Percentiles rank a stretch among this genome's conserved stretches.
Evolutionary conservation across 1,140 invertebrate genomes (phyloP).

Genomic region (Meteorus sp.): DNA sequence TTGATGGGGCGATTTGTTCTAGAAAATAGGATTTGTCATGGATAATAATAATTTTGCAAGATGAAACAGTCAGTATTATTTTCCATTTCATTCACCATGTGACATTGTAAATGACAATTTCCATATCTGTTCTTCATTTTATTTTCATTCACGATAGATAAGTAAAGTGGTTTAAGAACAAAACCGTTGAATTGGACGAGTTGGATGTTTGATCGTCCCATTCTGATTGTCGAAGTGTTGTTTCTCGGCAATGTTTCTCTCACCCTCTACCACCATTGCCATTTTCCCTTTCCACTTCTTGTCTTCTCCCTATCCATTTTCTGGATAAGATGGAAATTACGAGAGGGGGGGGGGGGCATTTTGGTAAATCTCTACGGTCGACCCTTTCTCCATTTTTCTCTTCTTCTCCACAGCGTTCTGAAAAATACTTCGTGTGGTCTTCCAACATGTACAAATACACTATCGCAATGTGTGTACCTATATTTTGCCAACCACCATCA

Average conservation of each 20-base stretch:
- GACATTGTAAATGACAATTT: conserved; percentile 19
- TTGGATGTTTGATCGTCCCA: conserved; percentile 35
- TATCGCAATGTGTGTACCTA: no score
- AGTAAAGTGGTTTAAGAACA: conserved; percentile 28
- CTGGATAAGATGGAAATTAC: conserved; percentile 49
- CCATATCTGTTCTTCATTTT: conserved; percentile 28
- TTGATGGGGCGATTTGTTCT: no score
- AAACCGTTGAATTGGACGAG: conserved; percentile 7
- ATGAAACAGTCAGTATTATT: background rate
- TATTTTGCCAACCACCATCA: no score
- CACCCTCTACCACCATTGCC: conserved; percentile 15
- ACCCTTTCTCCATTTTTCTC: conserved; percentile 4
- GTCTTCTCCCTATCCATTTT: conserved; percentile 38
- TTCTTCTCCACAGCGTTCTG: background rate
- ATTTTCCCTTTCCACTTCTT: conserved; percentile 19
- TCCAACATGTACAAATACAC: background rate
- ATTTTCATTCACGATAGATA: conserved; percentile 32
- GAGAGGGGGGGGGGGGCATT: conserved; percentile 31
- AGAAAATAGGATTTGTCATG: no score
- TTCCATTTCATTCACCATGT: conserved; percentile 19
- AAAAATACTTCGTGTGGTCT: conserved; percentile 2
- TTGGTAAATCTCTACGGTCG: conserved; percentile 26
- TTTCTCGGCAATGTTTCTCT: conserved; percentile 10
- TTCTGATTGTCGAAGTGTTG: conserved; percentile 27
- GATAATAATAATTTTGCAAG: background rate